Evolutionary conservation across 2,888 invertebrate species (phyloP).

Genomic region (Hyppa rectilinea): DNA sequence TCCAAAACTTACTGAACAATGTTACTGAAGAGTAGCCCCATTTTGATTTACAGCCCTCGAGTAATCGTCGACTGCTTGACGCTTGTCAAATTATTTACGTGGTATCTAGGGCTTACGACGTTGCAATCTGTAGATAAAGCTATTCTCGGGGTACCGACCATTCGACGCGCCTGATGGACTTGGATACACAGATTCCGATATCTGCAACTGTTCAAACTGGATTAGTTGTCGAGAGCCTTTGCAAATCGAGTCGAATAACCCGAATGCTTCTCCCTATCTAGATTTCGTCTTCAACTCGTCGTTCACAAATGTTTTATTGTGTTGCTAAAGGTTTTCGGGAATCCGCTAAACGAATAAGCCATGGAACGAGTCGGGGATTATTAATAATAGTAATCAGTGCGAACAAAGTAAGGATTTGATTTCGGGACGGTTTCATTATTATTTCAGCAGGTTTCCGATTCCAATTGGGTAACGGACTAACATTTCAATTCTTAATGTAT

Average conservation of each 20-base stretch:
- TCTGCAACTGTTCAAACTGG: constrained; percentile 74
- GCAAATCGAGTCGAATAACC: constrained; percentile 70
- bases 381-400: constrained; percentile 9
- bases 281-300: constrained; percentile 61
- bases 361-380: constrained; percentile 1
- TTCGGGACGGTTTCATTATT: constrained; percentile 7
- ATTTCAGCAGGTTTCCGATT: constrained; percentile 28
- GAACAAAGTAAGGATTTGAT: constrained; percentile 31
- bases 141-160: constrained; percentile 69
- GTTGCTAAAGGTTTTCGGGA: constrained; percentile 26
- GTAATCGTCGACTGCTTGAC: constrained; percentile 1
- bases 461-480: not conserved
- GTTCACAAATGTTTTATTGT: constrained; percentile 48
- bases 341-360: constrained; percentile 12
- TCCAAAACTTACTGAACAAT: constrained; percentile 6
- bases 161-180: constrained; percentile 72
- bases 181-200: constrained; percentile 74
- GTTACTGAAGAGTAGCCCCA: constrained; percentile 1
- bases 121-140: constrained; percentile 71
- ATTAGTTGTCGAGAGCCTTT: constrained; percentile 75
- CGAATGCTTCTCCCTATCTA: constrained; percentile 64
- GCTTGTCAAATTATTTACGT: constrained; percentile 67
- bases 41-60: not conserved
- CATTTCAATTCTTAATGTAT: too few relatives aligned
- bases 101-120: constrained; percentile 68